Evolutionary conservation across 2,113 vertebrate species (phyloP), one percentile per base, ranked within the genome.

Genomic region (Corythaixoides concolor): DNA sequence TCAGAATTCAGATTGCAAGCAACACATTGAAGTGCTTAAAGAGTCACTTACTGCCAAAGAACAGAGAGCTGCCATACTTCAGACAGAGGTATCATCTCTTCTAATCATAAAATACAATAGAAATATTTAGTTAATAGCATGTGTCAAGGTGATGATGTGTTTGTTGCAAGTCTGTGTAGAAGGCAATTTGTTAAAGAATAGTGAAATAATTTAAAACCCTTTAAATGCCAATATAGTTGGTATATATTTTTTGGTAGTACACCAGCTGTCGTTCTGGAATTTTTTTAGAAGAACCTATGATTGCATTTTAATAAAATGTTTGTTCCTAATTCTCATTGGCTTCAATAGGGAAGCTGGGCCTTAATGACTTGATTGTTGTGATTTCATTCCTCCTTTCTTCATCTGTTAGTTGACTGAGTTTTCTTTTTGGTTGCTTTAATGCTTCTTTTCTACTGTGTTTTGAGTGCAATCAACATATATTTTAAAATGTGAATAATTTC

Each of bases 31-130:
- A 98, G 99, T 99, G 98, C 99, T 99, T 97, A 99, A 99, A 98
- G 99, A 99, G 98, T 99, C 99, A 43, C 99, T 99, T 98, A 99
- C 99, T 98, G 99, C 99, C 99, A 99, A 99, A 98, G 99, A 99
- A 98, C 99, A 99, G 98, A 99, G 99, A 89, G 99, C 99, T 97
- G 99, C 99, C 98, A 99, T 99, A 96, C 98, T 99, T 94, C 99
- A 99, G 98, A 99, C 99, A 35, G 99, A 99, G 99, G 99, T 99
- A 97, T 97, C 97, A 85, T 89, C 28, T 85, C 66, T 74, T 85
- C 64, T 89, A 32, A 72, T 59, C 9, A 58, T 73, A 85, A 74
- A 80, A 50, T 62, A 24, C 59, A 85, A 28, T 55, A 94, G 84
- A 77, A 79, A 70, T 50, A 4, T 26, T 72, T 79, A 74, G 30